These are phyloP conservation scores for Erithacus rubecula DNA, from an alignment of 2,797 vertebrate genomes.

Conservation along the genomic window DNA sequence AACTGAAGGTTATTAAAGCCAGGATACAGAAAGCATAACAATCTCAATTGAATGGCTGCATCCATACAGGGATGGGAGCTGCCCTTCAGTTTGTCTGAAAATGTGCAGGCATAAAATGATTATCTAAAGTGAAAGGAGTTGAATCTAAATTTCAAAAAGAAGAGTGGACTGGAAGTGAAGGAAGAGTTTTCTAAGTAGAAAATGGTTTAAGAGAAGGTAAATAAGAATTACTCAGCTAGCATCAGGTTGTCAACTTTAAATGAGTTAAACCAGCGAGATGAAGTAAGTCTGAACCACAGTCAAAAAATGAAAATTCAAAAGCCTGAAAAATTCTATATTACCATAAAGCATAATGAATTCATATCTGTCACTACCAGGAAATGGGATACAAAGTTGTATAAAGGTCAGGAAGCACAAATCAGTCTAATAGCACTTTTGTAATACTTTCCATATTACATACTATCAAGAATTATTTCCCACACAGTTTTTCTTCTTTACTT, in stretches of 20 bases:
- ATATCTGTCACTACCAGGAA: conserved; percentile 2
- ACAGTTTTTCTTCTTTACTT: background rate
- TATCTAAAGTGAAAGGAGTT: background rate
- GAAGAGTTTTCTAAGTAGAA: background rate
- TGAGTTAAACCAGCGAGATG: background rate
- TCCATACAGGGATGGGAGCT: background rate
- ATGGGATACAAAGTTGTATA: background rate
- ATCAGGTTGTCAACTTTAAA: background rate
- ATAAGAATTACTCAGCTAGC: background rate
- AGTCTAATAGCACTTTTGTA: background rate
- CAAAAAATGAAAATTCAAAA: background rate
- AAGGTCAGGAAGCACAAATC: conserved; percentile 43
- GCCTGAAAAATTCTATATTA: background rate
- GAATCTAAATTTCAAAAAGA: background rate
- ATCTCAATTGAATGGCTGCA: background rate
- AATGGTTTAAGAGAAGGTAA: background rate
- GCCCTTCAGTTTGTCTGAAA: background rate
- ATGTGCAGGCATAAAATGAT: background rate
- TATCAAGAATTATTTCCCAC: conserved; percentile 14
- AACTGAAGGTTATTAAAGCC: background rate
- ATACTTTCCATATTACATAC: conserved; percentile 30
- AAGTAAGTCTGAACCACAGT: background rate
- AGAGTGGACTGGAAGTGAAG: background rate
- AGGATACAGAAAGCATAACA: background rate
- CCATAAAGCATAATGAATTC: background rate